These are phyloP conservation scores for Drosophila robusta DNA, from an alignment of 2,888 invertebrate species.

Conservation along the genomic window DNA sequence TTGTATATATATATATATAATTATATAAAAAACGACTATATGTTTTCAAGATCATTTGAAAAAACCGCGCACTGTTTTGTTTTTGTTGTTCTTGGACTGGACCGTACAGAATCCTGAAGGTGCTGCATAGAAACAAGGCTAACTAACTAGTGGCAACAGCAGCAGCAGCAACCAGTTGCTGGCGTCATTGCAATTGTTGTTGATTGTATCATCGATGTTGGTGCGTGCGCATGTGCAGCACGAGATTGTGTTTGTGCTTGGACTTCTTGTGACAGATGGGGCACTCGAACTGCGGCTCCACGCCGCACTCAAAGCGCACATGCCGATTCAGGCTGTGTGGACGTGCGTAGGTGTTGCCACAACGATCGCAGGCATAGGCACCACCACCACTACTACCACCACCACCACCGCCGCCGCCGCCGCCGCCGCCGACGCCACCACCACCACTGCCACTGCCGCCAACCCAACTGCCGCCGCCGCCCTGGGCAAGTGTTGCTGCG, in stretches of 20 bases:
- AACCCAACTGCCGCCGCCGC: conserved; percentile 36
- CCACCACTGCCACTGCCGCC: conserved; percentile 25
- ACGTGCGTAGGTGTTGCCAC: conserved; percentile 87
- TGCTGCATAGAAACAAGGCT: conserved; percentile 47
- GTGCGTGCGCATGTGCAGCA: conserved; percentile 85
- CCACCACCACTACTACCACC: conserved; percentile 77
- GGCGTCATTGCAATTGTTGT: conserved; percentile 73
- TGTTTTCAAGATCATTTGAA: conserved; percentile 84
- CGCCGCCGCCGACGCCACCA: conserved; percentile 42
- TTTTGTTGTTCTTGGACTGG: conserved; percentile 41
- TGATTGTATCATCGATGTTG: conserved; percentile 86
- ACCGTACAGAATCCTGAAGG: conserved; percentile 31
- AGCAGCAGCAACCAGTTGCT: conserved; percentile 48
- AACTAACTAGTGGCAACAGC: conserved; percentile 51
- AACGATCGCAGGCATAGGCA: conserved; percentile 86
- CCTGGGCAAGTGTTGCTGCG: conserved; percentile 16
- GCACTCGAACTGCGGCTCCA: conserved; percentile 88
- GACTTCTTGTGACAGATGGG: conserved; percentile 88
- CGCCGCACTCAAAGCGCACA: conserved; percentile 87
- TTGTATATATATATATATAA: conserved; percentile 25
- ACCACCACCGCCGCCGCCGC: conserved; percentile 31
- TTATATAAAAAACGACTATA: conserved; percentile 80
- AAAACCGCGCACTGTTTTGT: conserved; percentile 40
- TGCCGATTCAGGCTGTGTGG: conserved; percentile 87
- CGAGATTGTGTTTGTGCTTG: conserved; percentile 85